Base-by-base conservation (phyloP, 2,113 vertebrate species). In the Psephotus haematonotus region DNA sequence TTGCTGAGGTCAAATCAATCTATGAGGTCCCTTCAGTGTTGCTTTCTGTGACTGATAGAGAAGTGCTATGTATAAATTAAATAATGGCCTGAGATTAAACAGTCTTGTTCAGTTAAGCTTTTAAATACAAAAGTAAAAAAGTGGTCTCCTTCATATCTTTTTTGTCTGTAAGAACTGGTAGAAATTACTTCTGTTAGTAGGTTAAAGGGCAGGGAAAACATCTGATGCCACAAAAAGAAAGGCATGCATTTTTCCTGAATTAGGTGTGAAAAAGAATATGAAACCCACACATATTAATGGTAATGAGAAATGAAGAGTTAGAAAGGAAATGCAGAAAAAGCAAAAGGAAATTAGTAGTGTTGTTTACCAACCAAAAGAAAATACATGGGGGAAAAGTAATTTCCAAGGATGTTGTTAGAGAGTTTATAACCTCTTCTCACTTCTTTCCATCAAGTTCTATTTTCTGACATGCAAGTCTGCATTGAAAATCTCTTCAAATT, bases 341-440 rank as follows among this genome's bases (percentile, higher is more conserved):
- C 41, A 71, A 75, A 20, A 24, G 17, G 5, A 83, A 18, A 24
- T 14, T 31, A 67, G 47, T 27, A 86, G 23, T 69, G 25, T 24
- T 93, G 6, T 12, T 93, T 88, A 67, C 49, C 47, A 82, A 70
- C 63, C n/a, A 94, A 82, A 90, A 57, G 50, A 78, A 92, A 95
- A 67, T 33, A 9, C n/a, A 79, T 13, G 15, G 13, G 0, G 5
- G 9, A 68, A 31, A 69, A 29, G 14, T 28, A 1, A 62, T 82
- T 93, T 86, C 46, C 17, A 59, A 63, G 15, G 17, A 63, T 67
- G 5, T 50, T 90, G 17, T 17, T 17, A n/a, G 59, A 52, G 87
- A 37, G 29, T 86, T 88, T 63, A 20, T 49, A 50, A 20, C 10
- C 1, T 49, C 59, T 90, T 88, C 90, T 93, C 46, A 81, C 78